Percentiles rank a stretch among this genome's conserved stretches.
phyloP scores from a whole-genome alignment of 2,888 invertebrate species.

The Luperina nickerlii region DNA sequence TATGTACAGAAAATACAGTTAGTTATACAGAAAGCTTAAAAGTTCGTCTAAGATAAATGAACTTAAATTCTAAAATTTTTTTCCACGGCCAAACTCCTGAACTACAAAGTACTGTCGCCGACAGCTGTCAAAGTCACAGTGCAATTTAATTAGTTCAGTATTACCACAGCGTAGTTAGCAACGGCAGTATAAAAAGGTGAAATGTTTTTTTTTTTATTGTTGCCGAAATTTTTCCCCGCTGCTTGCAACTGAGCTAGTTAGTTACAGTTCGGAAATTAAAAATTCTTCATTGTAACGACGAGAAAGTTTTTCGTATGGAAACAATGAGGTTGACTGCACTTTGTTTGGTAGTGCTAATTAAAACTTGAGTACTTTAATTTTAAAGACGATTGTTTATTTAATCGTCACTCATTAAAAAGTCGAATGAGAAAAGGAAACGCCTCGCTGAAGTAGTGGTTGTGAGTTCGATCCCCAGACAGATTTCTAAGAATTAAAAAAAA shows the following conservation, averaged over 20 bases:
- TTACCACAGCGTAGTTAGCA: conserved; percentile 53
- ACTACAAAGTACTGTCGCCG: conserved; percentile 57
- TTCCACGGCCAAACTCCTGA: conserved; percentile 28
- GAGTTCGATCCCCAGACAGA: not conserved
- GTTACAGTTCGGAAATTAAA: conserved; percentile 33
- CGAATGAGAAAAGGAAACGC: not conserved
- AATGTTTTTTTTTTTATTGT: conserved; percentile 39
- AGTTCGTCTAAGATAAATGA: not conserved
- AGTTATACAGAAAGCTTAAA: not conserved
- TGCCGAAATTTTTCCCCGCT: conserved; percentile 16
- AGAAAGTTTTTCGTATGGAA: conserved; percentile 25
- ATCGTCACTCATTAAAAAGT: not conserved
- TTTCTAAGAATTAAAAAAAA: too few species aligned
- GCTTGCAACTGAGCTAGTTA: conserved; percentile 33
- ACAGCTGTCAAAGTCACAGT: conserved; percentile 72
- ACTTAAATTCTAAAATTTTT: not conserved
- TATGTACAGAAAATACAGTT: not conserved
- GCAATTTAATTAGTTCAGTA: conserved; percentile 74
- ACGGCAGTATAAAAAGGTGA: conserved; percentile 34
- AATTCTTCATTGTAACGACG: conserved; percentile 17
- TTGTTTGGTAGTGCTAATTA: conserved; percentile 31
- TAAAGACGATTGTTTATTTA: conserved; percentile 3
- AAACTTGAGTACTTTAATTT: conserved; percentile 15
- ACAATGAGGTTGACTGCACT: conserved; percentile 24
- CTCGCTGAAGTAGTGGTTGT: not conserved